phyloP scores from a whole-genome alignment of 2,888 invertebrate species.

The Hartigia nigra region DNA sequence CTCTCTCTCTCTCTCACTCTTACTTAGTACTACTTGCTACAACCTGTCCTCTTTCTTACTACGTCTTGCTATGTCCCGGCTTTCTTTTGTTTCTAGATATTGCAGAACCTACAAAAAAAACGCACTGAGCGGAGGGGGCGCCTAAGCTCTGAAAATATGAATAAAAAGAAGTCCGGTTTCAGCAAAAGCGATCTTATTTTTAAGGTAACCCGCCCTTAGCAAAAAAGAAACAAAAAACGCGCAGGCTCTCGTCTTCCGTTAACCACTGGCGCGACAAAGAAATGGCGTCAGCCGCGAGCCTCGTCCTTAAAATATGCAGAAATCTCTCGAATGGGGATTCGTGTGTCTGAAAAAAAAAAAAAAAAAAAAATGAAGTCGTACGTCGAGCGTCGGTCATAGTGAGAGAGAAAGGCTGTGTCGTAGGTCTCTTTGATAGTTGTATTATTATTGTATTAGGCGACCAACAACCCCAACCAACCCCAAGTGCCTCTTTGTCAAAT shows the following conservation, averaged over 20 bases:
- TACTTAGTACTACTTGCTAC: conserved; percentile 11
- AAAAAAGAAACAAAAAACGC: conserved; percentile 47
- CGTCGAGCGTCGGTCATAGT: background rate
- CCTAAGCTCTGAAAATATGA: conserved; percentile 90
- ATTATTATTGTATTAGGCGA: background rate
- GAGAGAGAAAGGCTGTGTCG: background rate
- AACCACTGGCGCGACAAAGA: background rate
- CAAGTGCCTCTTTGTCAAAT: background rate
- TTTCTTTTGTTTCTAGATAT: conserved; percentile 96
- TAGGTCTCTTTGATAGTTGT: background rate
- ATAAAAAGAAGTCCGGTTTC: conserved; percentile 91
- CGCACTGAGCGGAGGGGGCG: conserved; percentile 97
- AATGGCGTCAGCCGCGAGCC: background rate
- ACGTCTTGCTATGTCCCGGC: conserved; percentile 74
- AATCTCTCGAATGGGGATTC: background rate
- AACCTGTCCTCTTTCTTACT: conserved; percentile 33
- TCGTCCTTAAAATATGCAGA: background rate
- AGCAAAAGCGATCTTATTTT: conserved; percentile 98
- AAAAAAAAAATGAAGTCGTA: background rate
- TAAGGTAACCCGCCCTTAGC: conserved; percentile 86
- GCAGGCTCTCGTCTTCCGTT: conserved; percentile 53
- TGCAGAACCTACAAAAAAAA: conserved; percentile 99
- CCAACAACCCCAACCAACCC: background rate
- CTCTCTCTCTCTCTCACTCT: conserved; percentile 49
- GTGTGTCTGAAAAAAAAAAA: background rate